These are phyloP conservation scores for Thinocorus orbignyianus DNA, from an alignment of 2,113 vertebrate genomes.

Conservation along the genomic window DNA sequence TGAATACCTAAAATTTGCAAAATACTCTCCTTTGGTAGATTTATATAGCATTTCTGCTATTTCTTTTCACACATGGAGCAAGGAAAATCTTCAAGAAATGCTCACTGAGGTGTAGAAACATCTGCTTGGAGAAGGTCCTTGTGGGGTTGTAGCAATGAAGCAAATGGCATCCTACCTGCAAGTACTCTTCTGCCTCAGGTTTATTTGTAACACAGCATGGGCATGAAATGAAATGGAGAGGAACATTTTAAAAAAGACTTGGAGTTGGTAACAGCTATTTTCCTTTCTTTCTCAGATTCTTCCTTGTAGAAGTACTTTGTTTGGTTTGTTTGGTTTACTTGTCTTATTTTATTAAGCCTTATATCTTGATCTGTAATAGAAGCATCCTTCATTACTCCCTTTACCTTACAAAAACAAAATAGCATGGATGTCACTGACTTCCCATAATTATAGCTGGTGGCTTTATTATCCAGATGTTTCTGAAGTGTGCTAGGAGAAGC, in stretches of 20 bases:
- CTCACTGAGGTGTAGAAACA: not conserved
- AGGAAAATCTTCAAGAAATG: not conserved
- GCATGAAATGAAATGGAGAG: not conserved
- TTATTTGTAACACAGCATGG: not conserved
- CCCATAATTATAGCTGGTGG: not conserved
- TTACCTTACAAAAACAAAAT: not conserved
- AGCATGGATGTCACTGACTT: not conserved
- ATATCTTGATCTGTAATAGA: not conserved
- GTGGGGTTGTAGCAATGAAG: not conserved
- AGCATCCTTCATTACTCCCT: not conserved
- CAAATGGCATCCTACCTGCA: not conserved
- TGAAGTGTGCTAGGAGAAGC: accelerated
- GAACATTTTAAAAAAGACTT: not conserved
- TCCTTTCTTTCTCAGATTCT: not conserved
- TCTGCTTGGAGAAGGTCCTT: not conserved
- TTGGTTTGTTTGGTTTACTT: not conserved
- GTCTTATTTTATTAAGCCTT: not conserved
- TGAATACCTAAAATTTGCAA: not conserved
- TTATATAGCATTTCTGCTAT: not conserved
- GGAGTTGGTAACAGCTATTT: not conserved
- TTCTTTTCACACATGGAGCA: not conserved
- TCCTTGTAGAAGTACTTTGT: not conserved
- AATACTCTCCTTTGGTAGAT: not conserved
- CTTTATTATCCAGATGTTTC: not conserved
- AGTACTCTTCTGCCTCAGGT: not conserved